These are phyloP conservation scores for Protaetia brevitarsis DNA, from an alignment of 1,140 invertebrate species.

Conservation along the genomic window DNA sequence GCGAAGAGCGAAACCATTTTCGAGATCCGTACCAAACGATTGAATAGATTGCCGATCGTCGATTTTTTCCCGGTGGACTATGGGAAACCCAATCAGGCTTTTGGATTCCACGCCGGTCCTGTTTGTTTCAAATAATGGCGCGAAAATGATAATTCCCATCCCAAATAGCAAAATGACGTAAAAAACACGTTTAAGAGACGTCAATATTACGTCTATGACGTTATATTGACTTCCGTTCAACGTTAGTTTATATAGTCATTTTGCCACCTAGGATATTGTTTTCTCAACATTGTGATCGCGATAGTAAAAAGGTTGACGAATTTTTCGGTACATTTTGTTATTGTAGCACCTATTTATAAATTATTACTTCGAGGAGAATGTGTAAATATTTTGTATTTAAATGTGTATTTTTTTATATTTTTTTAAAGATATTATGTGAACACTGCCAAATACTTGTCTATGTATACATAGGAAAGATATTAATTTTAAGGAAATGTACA, in stretches of 20 bases:
- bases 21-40: slow-evolving; percentile 66
- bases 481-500: not conserved
- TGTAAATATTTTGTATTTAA: slow-evolving; percentile 16
- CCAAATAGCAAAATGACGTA: too few relatives aligned
- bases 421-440: not conserved
- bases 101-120: slow-evolving; percentile 79
- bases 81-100: slow-evolving; percentile 72
- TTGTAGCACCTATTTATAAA: slow-evolving; percentile 8
- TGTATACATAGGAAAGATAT: not conserved
- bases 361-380: not conserved
- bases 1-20: slow-evolving; percentile 71
- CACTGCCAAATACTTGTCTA: not conserved
- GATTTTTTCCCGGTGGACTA: slow-evolving; percentile 80
- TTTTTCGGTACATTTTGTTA: slow-evolving; percentile 7
- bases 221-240: too few relatives aligned
- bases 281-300: too few relatives aligned
- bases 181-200: too few relatives aligned
- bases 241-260: too few relatives aligned
- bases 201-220: too few relatives aligned
- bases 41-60: slow-evolving; percentile 69
- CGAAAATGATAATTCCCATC: not conserved
- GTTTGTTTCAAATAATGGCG: slow-evolving; percentile 73
- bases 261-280: not conserved
- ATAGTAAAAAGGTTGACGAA: too few relatives aligned
- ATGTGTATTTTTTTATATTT: slow-evolving; percentile 5